A percentile compares a stretch with the other conserved stretches of the same genome.
Evolutionary conservation across 2,888 invertebrate genomes (phyloP).

Genomic region (Pheosia tremula): DNA sequence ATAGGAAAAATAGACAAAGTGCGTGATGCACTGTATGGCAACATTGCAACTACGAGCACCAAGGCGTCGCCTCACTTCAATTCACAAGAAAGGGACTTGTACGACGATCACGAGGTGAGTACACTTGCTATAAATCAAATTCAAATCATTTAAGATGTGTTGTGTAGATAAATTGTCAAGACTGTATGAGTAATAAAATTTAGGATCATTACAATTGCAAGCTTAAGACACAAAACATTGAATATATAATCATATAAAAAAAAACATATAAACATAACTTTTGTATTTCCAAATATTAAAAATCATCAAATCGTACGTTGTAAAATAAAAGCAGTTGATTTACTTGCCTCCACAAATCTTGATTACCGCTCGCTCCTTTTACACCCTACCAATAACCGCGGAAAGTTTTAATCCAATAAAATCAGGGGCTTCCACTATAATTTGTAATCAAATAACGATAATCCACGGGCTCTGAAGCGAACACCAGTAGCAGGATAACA

Average conservation of each 20-base stretch:
- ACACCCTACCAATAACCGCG: constrained; percentile 7
- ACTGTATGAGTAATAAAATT: neutral
- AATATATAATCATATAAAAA: too few relatives aligned
- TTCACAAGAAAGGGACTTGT: constrained; percentile 74
- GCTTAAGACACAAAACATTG: too few relatives aligned
- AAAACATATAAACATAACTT: too few relatives aligned
- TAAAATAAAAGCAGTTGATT: neutral
- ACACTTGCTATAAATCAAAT: neutral
- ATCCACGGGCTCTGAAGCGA: constrained; percentile 22
- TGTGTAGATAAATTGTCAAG: constrained; percentile 33
- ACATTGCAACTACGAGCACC: constrained; percentile 64
- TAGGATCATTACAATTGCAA: too few relatives aligned
- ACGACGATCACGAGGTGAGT: constrained; percentile 78
- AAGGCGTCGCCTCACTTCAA: constrained; percentile 71
- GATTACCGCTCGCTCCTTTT: neutral
- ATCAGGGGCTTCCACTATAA: constrained; percentile 20
- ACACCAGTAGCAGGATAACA: constrained; percentile 19
- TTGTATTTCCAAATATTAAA: too few relatives aligned
- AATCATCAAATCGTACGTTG: too few relatives aligned
- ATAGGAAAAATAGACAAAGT: constrained; percentile 76
- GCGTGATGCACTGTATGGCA: constrained; percentile 70
- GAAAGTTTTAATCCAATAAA: constrained; percentile 16
- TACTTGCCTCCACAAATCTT: neutral
- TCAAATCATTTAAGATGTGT: neutral
- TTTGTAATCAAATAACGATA: constrained; percentile 36